A percentile compares a stretch with the other conserved stretches of the same genome.
phyloP scores from a whole-genome alignment of 2,113 vertebrate species.

The Oncorhynchus gorbuscha region DNA sequence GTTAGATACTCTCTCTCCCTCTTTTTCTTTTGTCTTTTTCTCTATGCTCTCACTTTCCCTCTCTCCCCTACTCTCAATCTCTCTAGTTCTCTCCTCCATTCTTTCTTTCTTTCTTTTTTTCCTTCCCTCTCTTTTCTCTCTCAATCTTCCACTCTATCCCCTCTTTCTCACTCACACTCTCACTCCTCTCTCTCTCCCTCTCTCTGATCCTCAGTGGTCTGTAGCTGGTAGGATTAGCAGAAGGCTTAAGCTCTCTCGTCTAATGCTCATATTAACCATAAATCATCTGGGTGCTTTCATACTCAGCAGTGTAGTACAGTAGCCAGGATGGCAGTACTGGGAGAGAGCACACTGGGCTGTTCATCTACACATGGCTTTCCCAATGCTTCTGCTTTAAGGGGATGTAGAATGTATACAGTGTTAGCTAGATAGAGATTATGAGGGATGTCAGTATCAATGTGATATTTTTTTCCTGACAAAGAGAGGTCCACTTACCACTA shows the following conservation, averaged over 20 bases:
- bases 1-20: neutral
- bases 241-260: conserved; percentile 22
- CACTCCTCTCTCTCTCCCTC: neutral
- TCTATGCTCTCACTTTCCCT: neutral
- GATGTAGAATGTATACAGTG: neutral
- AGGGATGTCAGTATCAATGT: too few species aligned
- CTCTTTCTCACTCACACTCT: neutral
- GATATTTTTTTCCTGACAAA: too few species aligned
- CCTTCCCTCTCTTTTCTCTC: neutral
- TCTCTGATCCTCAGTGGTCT: conserved; percentile 10
- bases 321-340: neutral
- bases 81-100: neutral
- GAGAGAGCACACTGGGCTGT: neutral
- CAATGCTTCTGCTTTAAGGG: neutral
- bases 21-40: conserved; percentile 3
- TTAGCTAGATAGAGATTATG: neutral
- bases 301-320: conserved; percentile 1
- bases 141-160: neutral
- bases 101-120: neutral
- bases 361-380: neutral
- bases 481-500: too few species aligned
- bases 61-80: neutral
- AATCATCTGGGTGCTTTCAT: conserved; percentile 15
- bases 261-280: conserved; percentile 35
- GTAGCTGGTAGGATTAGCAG: conserved; percentile 33